Base-by-base conservation (phyloP, 92 coral and sea anemone species). In the Micromussa lordhowensis region DNA sequence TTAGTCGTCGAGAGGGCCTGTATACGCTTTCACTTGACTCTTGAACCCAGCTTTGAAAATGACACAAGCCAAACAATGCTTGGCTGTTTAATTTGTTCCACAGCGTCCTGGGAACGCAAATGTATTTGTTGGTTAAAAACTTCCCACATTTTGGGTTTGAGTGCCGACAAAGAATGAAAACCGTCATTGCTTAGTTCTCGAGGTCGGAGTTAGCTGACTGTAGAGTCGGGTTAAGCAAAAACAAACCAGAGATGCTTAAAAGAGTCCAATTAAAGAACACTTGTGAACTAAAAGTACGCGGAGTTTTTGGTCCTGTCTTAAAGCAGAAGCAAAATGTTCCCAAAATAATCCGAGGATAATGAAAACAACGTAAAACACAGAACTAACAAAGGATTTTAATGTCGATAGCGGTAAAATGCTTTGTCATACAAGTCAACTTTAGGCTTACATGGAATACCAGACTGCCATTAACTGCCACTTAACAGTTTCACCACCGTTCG, bases 141-240 rank as follows among this genome's bases (percentile, higher is more conserved):
- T 61, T n/a, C 5, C 29, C 1, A n/a, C 68, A 61, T 24, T 5
- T 22, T 22, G n/a, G 28, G 76, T 30, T 32, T 3, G 75, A 34
- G 14, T 36, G 49, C 26, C 21, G 24, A 71, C 15, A 22, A 32
- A 32, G 21, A 16, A 72, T 21, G 16, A 24, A 61, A 61, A 61
- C 13, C 19, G 48, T 73, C n/a, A 5, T 36, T 36, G 22, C 1
- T 73, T 36, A 28, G 78, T 49, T 73, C 49, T 21, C 12, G 51
- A 32, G 16, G 77, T 13, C 38, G 38, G 2, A 3, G 14, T 15
- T 14, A 71, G 30, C 44, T 19, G 44, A n/a, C 14, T 72, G 35
- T 17, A 72, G 16, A 53, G 64, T 49, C 68, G 32, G 64, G 82
- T 78, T 68, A 78, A 78, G 40, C 57, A 48, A 79, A 79, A 55